These are phyloP conservation scores for Manacus vitellinus DNA, from an alignment of 2,113 vertebrate genomes.

Conservation along the genomic window DNA sequence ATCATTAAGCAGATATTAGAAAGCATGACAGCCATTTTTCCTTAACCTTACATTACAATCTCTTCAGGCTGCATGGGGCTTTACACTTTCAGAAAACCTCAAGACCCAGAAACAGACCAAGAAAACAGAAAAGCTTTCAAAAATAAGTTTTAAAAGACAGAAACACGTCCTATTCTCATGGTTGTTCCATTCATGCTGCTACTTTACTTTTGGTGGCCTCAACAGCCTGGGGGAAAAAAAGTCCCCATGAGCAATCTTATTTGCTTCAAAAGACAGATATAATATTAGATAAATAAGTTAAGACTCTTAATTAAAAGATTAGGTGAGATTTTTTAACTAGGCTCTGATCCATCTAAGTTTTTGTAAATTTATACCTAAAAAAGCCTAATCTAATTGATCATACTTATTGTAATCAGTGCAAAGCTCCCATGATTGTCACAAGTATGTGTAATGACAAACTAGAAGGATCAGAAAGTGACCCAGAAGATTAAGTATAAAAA, in stretches of 20 bases:
- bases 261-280: background rate
- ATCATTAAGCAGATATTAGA: background rate
- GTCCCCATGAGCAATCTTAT: background rate
- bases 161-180: background rate
- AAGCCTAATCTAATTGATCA: background rate
- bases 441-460: background rate
- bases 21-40: background rate
- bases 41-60: background rate
- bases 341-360: background rate
- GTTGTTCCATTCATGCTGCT: background rate
- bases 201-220: background rate
- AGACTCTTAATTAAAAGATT: background rate
- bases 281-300: background rate
- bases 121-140: background rate
- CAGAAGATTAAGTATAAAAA: background rate
- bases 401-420: background rate
- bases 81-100: background rate
- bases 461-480: background rate
- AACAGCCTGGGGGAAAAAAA: background rate
- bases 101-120: background rate
- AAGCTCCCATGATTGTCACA: background rate
- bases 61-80: background rate
- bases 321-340: background rate
- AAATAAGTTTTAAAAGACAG: background rate
- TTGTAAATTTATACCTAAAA: background rate